Base-by-base conservation (phyloP, 2,888 invertebrate genomes). In the Epinotia brunnichana region DNA sequence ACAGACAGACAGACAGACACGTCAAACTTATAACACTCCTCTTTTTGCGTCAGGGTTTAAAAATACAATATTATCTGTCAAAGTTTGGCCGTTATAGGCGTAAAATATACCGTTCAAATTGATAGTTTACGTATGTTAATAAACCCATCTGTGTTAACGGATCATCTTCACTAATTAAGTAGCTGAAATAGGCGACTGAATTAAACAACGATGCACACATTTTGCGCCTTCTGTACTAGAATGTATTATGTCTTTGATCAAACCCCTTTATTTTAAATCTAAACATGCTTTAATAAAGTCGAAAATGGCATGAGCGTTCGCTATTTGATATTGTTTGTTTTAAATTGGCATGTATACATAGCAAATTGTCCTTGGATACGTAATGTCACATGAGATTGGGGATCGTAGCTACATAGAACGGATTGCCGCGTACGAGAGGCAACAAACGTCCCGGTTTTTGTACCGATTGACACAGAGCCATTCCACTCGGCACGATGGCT, bases 131-230 rank as follows among this genome's bases (percentile, higher is more conserved):
- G 35, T 29, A 29, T 53, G 9, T 35, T 60, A 64, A 63, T 57
- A 35, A 35, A 39, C 21, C 41, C 53, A 15, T 21, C 29, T 17
- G 41, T 56, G 39, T 19, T 17, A 4, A n/a, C 15, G n/a, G 39
- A 24, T 56, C 24, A 41, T 66, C 66, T 56, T 44, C 56, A 24
- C 41, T 66, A 54, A 70, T 70, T 57, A 64, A n/a, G n/a, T n/a
- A n/a, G 64, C 66, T 29, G n/a, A 66, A 71, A 54, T 60, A 13
- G 7, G 64, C 29, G 60, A 66, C 44, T 60, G 41, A 70, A 71
- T 41, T 60, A 54, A 71, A 17, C 60, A 17, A 53, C 56, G 56
- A 44, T 11, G 17, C 13, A 15, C 48, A 69, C 51, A 60, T 59
- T 48, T 51, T 44, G 54, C 67, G 13, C 64, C 60, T 57, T 57